Percentiles rank a stretch among this genome's conserved stretches.
phyloP scores from a whole-genome alignment of 2,113 vertebrate genomes.

The Prinia subflava region DNA sequence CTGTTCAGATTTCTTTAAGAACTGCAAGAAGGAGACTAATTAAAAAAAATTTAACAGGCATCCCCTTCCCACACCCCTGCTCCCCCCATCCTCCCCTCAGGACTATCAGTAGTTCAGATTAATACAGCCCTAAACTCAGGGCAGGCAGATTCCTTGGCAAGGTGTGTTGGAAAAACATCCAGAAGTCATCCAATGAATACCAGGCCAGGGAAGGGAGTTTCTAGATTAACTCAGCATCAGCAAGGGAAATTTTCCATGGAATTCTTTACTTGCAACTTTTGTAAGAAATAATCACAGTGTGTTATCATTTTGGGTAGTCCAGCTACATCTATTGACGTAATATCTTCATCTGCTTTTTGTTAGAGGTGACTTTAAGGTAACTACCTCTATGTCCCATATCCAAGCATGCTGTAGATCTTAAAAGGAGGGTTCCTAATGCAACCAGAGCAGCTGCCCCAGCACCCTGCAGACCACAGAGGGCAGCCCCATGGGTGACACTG shows the following conservation, averaged over 20 bases:
- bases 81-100: neutral
- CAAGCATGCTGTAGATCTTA: neutral
- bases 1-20: neutral
- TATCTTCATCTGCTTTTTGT: neutral
- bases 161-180: slow-evolving; percentile 33
- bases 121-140: neutral
- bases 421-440: neutral
- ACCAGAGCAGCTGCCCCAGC: neutral
- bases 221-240: neutral
- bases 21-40: neutral
- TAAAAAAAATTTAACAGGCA: neutral
- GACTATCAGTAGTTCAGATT: neutral
- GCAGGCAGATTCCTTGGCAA: slow-evolving; percentile 40
- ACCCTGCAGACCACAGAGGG: neutral
- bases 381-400: neutral
- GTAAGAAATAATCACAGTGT: neutral
- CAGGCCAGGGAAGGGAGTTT: neutral
- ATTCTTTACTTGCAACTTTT: neutral
- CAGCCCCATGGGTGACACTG: neutral
- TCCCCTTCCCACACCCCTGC: neutral
- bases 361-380: neutral
- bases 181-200: neutral
- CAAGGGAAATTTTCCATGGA: neutral
- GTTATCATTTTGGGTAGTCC: neutral
- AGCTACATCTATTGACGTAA: neutral